Percentiles rank a stretch among this genome's conserved stretches.
These are phyloP conservation scores for Zonitis immaculata DNA, from an alignment of 2,888 invertebrate genomes.

Conservation along the genomic window DNA sequence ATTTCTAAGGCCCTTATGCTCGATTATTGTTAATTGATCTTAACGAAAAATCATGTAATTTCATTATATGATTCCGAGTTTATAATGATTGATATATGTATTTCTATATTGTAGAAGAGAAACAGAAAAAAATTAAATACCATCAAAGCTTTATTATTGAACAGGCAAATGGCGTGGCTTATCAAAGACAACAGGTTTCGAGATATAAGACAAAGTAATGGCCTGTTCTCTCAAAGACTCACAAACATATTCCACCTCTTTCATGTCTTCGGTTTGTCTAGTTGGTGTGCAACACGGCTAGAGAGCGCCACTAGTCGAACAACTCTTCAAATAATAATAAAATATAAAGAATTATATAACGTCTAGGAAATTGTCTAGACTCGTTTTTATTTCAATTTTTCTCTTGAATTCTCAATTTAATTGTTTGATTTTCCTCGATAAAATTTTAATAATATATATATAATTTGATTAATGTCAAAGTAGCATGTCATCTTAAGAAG, in stretches of 20 bases:
- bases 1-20: slow-evolving; percentile 8
- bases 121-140: no score
- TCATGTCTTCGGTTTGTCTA: slow-evolving; percentile 25
- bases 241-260: slow-evolving; percentile 32
- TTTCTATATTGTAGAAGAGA: no score
- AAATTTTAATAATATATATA: slow-evolving; percentile 14
- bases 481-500: slow-evolving; percentile 34
- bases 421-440: neutral
- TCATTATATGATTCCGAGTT: no score
- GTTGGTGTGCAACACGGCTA: slow-evolving; percentile 20
- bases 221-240: slow-evolving; percentile 7
- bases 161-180: slow-evolving; percentile 19
- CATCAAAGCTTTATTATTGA: no score
- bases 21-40: slow-evolving; percentile 17
- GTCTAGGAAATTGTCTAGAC: slow-evolving; percentile 21
- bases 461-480: slow-evolving; percentile 17
- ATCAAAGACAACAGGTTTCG: slow-evolving; percentile 26
- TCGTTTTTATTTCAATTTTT: slow-evolving; percentile 3
- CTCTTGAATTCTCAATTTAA: no score
- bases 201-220: slow-evolving; percentile 25
- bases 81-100: no score
- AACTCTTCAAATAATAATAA: neutral
- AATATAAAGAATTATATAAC: slow-evolving; percentile 7
- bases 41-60: neutral
- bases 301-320: slow-evolving; percentile 29